Percentiles rank a stretch among this genome's conserved stretches.
Conservation (phyloP, 1,140 invertebrate species). For the Plectus sambesii region DNA sequence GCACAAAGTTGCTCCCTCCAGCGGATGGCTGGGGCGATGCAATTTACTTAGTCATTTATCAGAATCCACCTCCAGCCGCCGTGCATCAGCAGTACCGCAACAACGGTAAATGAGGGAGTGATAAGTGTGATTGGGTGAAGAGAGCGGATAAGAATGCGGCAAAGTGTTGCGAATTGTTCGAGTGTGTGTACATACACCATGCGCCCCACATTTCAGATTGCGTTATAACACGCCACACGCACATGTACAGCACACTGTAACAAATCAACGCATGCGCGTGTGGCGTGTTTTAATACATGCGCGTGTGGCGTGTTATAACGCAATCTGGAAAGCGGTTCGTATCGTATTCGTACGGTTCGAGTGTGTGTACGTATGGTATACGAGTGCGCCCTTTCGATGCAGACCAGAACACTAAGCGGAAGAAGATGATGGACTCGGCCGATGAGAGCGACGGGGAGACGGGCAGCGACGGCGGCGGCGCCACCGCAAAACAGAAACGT, state of each 20-base stretch:
- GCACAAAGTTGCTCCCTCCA: slow-evolving; percentile 32
- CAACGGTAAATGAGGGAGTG: slow-evolving; percentile 4
- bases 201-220: too few species aligned
- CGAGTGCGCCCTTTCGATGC: slow-evolving; percentile 12
- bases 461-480: slow-evolving; percentile 18
- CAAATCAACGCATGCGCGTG: slow-evolving; percentile 9
- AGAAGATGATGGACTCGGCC: slow-evolving; percentile 37
- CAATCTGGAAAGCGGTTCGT: not conserved
- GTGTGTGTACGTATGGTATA: slow-evolving; percentile 10
- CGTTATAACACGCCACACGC: too few species aligned
- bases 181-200: too few species aligned
- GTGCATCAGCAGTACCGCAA: slow-evolving; percentile 7
- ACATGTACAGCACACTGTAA: too few species aligned
- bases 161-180: not conserved
- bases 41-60: slow-evolving; percentile 30
- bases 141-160: not conserved
- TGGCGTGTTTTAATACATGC: slow-evolving; percentile 14
- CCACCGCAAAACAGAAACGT: slow-evolving; percentile 6
- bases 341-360: not conserved
- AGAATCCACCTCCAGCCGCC: slow-evolving; percentile 13
- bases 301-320: not conserved
- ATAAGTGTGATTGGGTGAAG: slow-evolving; percentile 5
- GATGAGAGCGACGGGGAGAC: slow-evolving; percentile 35
- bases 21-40: slow-evolving; percentile 36
- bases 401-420: slow-evolving; percentile 40